A percentile compares a stretch with the other conserved stretches of the same genome.
Conservation (phyloP, 2,888 invertebrate species). For the Ochropleura leucogaster region DNA sequence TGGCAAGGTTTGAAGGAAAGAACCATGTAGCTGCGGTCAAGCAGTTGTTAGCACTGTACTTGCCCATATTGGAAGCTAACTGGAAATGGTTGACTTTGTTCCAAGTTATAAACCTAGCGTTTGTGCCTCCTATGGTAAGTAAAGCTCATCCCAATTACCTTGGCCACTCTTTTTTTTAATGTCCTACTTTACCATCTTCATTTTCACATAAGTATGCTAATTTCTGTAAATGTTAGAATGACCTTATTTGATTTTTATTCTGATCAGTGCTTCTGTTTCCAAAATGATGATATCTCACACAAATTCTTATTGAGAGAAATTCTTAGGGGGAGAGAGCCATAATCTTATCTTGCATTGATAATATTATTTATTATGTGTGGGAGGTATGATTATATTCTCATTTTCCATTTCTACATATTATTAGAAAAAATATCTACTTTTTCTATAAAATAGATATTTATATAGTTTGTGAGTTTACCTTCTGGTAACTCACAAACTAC, state of each 20-base stretch:
- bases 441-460: too few species aligned
- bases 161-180: too few species aligned
- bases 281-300: too few species aligned
- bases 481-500: too few species aligned
- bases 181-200: too few species aligned
- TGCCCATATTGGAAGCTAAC: slow-evolving; percentile 92
- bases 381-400: slow-evolving; percentile 9
- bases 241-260: too few species aligned
- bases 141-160: neutral
- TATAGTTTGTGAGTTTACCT: too few species aligned
- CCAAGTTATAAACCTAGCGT: slow-evolving; percentile 93
- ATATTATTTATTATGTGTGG: slow-evolving; percentile 5
- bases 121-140: slow-evolving; percentile 95
- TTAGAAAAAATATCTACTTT: too few species aligned
- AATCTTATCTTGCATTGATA: slow-evolving; percentile 46
- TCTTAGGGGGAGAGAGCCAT: slow-evolving; percentile 25
- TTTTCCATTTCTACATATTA: too few species aligned
- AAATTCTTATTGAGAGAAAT: too few species aligned
- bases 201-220: neutral
- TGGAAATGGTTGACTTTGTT: slow-evolving; percentile 94
- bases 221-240: neutral
- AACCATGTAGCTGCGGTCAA: slow-evolving; percentile 91
- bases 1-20: slow-evolving; percentile 94
- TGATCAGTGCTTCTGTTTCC: too few species aligned
- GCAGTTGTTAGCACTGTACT: slow-evolving; percentile 92